These are phyloP conservation scores for Lampris incognitus DNA, from an alignment of 2,113 vertebrate genomes.

Conservation along the genomic window DNA sequence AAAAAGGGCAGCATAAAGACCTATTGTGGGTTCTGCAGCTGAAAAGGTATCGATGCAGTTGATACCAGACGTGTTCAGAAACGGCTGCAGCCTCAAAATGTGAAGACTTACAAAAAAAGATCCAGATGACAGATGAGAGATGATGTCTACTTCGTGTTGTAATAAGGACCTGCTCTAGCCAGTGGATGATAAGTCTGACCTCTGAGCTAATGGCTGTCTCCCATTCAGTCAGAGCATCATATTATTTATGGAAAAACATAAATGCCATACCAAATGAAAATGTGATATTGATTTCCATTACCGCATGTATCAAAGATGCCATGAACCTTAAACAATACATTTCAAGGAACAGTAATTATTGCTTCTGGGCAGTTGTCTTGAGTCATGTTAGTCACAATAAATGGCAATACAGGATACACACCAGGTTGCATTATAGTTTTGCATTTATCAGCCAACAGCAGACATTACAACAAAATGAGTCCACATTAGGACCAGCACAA, in stretches of 20 bases:
- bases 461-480: constrained; percentile 46
- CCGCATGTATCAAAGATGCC: not conserved
- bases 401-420: constrained; percentile 16
- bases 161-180: not conserved
- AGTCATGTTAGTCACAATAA: not conserved
- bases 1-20: constrained; percentile 35
- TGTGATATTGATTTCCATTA: constrained; percentile 11
- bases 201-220: too few species aligned
- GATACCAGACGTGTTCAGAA: not conserved
- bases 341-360: not conserved
- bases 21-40: not conserved
- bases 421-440: constrained; percentile 32
- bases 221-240: constrained; percentile 7
- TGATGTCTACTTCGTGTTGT: constrained; percentile 7
- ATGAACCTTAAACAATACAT: not conserved
- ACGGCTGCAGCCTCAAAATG: not conserved
- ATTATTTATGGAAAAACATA: constrained; percentile 17
- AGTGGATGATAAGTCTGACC: not conserved
- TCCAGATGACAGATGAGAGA: not conserved
- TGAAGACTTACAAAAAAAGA: not conserved
- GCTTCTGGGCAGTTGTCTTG: too few species aligned
- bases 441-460: constrained; percentile 51
- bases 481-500: constrained; percentile 30
- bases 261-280: not conserved
- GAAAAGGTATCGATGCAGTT: constrained; percentile 27